Conservation (phyloP, 2,797 vertebrate genomes). For the Thaleichthys pacificus region DNA sequence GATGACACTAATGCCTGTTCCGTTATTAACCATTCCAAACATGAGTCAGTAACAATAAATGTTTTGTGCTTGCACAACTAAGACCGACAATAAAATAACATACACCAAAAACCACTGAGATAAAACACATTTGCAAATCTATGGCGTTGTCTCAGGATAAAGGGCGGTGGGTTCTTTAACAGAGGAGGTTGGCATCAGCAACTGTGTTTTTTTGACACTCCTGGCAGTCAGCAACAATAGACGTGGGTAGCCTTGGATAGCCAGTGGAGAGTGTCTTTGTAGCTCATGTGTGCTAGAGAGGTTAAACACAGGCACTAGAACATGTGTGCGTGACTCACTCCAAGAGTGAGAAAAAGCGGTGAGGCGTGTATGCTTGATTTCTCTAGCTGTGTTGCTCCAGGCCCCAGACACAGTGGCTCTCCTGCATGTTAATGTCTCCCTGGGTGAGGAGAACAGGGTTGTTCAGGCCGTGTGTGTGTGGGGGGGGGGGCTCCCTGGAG, state of each 20-base stretch:
- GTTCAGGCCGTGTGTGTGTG: background rate
- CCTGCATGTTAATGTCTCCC: constrained; percentile 31
- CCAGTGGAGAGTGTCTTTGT: too few species aligned
- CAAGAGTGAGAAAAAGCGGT: too few species aligned
- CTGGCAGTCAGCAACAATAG: background rate
- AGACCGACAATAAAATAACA: background rate
- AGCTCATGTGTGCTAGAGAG: too few species aligned
- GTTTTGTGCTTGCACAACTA: background rate
- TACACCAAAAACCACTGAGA: background rate
- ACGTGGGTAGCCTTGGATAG: too few species aligned
- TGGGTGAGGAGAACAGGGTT: constrained; percentile 14
- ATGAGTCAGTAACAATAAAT: background rate
- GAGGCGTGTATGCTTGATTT: too few species aligned
- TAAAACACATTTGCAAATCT: background rate
- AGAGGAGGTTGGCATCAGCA: too few species aligned
- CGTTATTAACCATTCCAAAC: background rate
- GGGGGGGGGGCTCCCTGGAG: constrained; percentile 7
- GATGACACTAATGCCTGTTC: background rate
- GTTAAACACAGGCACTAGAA: background rate
- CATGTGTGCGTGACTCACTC: background rate
- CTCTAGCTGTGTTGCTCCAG: too few species aligned
- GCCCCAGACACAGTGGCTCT: background rate
- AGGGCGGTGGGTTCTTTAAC: background rate
- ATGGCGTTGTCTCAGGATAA: background rate
- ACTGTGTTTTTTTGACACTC: background rate